Base-by-base conservation (phyloP, 2,888 invertebrate species). In the Machimus atricapillus region DNA sequence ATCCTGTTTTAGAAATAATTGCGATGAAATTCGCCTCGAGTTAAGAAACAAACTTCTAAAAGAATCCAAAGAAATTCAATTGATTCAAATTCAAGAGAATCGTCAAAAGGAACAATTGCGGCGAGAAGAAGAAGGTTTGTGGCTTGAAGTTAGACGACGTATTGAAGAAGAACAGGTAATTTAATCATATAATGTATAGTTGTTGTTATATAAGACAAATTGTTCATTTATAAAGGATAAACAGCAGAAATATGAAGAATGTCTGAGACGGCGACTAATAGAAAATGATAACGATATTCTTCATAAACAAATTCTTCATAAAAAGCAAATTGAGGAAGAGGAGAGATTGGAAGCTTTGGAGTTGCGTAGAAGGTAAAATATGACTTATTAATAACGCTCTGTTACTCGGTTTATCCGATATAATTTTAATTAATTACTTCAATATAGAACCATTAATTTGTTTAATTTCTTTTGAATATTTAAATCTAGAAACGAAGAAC, bases 51-150 rank as follows among this genome's bases (percentile, higher is more conserved):
- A 85, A 34, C n/a, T 87, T 19, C 40, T 87, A 37, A 27, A 77
- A 14, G 88, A 88, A 73, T 86, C 81, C 3, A 88, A 88, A 77
- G 5, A 34, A 19, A 16, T 58, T 73, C 88, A 88, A 78, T 73
- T 88, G 46, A 6, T 6, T 14, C 88, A 88, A 83, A 88, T 88
- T 43, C 37, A 86, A 23, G 87, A 88, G 5, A 88, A 86, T 31
- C 23, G 43, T n/a, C 14, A 27, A 12, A 27, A 74, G 34, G 37
- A 37, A 31, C 9, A 79, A 16, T 5, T 86, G 19, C 85, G 82
- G 31, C 66, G 27, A n/a, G 12, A 52, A n/a, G 66, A 86, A n/a
- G 79, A 86, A 1, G 0, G 3, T 31, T 78, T 86, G 43, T 79
- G 86, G 86, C 43, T 79, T 2, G 16, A 66, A 73, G 78, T 86